Percentiles rank a stretch among this genome's conserved stretches.
These are phyloP conservation scores for Lottia scabra DNA, from an alignment of 2,888 invertebrate species.

Conservation along the genomic window DNA sequence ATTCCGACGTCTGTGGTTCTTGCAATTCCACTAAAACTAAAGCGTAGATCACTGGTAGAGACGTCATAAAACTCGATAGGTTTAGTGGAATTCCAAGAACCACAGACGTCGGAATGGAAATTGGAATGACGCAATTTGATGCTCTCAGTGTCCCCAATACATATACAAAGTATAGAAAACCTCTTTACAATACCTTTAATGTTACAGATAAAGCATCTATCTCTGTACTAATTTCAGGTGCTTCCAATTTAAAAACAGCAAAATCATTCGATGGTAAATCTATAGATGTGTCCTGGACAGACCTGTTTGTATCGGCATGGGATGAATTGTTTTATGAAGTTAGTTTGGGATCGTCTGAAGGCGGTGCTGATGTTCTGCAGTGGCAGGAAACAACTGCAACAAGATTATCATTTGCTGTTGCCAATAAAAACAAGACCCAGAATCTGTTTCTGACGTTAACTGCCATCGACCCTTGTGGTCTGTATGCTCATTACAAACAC, in stretches of 20 bases:
- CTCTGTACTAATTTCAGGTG: not conserved
- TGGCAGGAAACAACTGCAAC: not conserved
- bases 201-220: too few relatives aligned
- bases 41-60: too few relatives aligned
- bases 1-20: too few relatives aligned
- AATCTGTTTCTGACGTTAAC: not conserved
- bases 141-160: too few relatives aligned
- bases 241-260: not conserved
- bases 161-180: too few relatives aligned
- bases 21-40: too few relatives aligned
- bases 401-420: not conserved
- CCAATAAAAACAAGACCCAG: not conserved
- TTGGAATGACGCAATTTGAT: too few relatives aligned
- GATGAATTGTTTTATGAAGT: not conserved
- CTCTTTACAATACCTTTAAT: too few relatives aligned
- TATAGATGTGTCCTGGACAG: not conserved
- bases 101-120: too few relatives aligned
- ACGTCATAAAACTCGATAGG: too few relatives aligned
- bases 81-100: too few relatives aligned
- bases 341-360: not conserved
- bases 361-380: not conserved
- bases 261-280: conserved; percentile 1
- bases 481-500: not conserved
- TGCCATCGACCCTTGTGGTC: not conserved
- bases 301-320: not conserved